Conservation (phyloP, 2,888 invertebrate species). For the Acanthoscelides obtectus region DNA sequence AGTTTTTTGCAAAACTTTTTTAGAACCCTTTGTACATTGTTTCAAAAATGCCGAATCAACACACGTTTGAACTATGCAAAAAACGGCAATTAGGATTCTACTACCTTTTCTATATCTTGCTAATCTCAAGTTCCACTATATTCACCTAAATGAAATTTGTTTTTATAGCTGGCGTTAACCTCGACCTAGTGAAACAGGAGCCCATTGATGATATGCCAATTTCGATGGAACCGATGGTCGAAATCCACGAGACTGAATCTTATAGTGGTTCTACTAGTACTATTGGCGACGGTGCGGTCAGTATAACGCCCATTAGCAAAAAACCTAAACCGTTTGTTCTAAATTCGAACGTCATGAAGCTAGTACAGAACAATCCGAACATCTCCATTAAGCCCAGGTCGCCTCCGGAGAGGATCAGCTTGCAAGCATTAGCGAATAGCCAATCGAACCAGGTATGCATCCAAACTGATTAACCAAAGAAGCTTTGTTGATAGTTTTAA, state of each 20-base stretch:
- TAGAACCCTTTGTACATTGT: too few relatives aligned
- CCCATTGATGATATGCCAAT: conserved; percentile 26
- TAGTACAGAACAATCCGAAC: conserved; percentile 46
- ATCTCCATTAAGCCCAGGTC: conserved; percentile 38
- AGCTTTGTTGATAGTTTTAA: too few relatives aligned
- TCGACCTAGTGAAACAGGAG: conserved; percentile 20
- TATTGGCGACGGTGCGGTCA: conserved; percentile 36
- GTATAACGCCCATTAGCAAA: conserved; percentile 44
- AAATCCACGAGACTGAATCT: conserved; percentile 41
- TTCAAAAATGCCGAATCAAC: too few relatives aligned
- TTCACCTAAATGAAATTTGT: not conserved
- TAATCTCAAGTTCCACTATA: too few relatives aligned
- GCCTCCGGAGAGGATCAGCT: conserved; percentile 6
- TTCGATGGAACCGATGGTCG: conserved; percentile 42
- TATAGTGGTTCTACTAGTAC: conserved; percentile 12
- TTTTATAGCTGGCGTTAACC: not conserved
- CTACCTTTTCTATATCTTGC: too few relatives aligned
- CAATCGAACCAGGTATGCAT: conserved; percentile 6
- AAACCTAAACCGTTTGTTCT: conserved; percentile 35
- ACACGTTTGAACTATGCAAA: too few relatives aligned
- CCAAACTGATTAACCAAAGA: too few relatives aligned
- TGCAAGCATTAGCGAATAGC: not conserved
- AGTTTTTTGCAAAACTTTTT: too few relatives aligned
- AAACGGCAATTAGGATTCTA: too few relatives aligned
- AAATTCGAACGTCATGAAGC: conserved; percentile 42